These are phyloP conservation scores for Sebastes nivosus DNA, from an alignment of 2,797 vertebrate species.

Conservation along the genomic window DNA sequence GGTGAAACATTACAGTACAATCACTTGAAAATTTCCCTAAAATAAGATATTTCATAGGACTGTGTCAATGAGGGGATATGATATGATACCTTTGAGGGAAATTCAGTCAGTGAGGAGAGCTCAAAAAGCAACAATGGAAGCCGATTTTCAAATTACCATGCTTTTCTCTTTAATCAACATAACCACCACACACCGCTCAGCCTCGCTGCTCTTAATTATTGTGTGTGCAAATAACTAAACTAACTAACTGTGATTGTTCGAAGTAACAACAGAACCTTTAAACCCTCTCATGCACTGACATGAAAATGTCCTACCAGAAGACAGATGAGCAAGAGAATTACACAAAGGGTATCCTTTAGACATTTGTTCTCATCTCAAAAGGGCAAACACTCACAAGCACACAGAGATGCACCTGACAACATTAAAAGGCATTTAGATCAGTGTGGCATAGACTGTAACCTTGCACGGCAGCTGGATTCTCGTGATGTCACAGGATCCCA, in stretches of 20 bases:
- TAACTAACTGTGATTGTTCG: background rate
- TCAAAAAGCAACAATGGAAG: background rate
- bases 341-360: conserved; percentile 12
- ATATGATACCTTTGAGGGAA: background rate
- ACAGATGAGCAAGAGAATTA: conserved; percentile 35
- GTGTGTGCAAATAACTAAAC: background rate
- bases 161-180: background rate
- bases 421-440: conserved; percentile 8
- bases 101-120: background rate
- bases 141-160: background rate
- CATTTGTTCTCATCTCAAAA: conserved; percentile 10
- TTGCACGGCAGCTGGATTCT: background rate
- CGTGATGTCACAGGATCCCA: background rate
- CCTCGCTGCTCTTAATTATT: background rate
- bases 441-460: background rate
- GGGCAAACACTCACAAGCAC: conserved; percentile 8
- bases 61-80: conserved; percentile 2
- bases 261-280: background rate
- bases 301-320: conserved; percentile 8
- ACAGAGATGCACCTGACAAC: background rate
- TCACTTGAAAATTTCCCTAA: conserved; percentile 25
- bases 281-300: background rate
- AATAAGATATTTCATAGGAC: conserved; percentile 20
- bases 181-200: background rate
- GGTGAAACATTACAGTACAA: conserved; percentile 26